Evolutionary conservation across 2,113 vertebrate genomes (phyloP).

Genomic region (Sphyrna mokarran): DNA sequence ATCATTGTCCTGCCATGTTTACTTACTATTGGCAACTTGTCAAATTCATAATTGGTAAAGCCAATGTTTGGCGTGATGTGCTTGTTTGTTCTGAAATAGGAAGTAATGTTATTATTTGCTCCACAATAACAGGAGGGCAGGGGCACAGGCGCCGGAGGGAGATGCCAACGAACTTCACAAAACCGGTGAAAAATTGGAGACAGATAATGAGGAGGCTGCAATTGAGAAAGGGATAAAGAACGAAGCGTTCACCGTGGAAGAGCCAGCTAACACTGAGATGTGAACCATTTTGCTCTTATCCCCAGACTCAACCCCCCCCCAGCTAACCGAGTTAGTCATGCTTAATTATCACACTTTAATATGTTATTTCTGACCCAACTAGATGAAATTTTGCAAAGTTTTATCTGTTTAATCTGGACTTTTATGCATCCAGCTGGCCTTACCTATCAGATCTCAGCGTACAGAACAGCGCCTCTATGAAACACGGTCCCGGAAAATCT

Average conservation of each 20-base stretch:
- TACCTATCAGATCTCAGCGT: background rate
- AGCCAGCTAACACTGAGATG: background rate
- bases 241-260: background rate
- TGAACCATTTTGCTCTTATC: background rate
- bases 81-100: background rate
- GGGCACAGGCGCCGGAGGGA: background rate
- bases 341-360: background rate
- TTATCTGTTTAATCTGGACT: background rate
- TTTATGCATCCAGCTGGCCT: background rate
- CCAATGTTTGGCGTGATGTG: background rate
- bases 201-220: background rate
- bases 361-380: background rate
- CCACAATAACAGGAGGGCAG: background rate
- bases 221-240: background rate
- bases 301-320: too few species aligned
- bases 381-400: background rate
- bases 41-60: background rate
- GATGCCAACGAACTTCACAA: background rate
- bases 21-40: background rate
- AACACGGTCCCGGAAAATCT: background rate
- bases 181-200: background rate
- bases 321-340: background rate
- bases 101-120: background rate
- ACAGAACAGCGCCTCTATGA: background rate
- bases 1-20: background rate